These are phyloP conservation scores for Phylloscopus collybita DNA, from an alignment of 2,797 vertebrate species.

Conservation along the genomic window DNA sequence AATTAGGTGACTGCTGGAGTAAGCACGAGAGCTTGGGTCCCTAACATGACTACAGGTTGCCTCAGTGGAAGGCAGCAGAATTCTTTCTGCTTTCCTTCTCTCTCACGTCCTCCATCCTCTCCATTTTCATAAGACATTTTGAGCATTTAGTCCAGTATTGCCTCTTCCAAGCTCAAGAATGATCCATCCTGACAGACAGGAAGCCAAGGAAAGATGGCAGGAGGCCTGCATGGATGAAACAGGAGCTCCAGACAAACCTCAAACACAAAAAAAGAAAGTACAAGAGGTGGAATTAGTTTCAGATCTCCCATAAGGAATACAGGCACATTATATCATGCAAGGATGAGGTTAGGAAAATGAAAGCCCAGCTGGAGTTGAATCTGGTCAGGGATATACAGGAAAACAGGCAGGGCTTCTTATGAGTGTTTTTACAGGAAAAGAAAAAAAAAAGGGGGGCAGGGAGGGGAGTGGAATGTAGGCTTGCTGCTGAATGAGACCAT, in stretches of 20 bases:
- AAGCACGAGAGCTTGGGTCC: background rate
- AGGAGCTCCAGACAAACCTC: background rate
- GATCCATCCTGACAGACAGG: background rate
- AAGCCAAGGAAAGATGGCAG: background rate
- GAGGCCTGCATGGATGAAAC: background rate
- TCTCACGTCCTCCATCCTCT: background rate
- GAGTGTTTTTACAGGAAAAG: background rate
- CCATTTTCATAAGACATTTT: background rate
- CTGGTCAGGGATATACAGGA: background rate
- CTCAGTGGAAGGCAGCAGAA: background rate
- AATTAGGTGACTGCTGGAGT: background rate
- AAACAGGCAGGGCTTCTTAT: background rate
- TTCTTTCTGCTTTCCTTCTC: background rate
- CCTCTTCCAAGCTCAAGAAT: background rate
- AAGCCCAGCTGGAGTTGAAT: background rate
- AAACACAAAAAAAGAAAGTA: background rate
- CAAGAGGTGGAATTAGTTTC: background rate
- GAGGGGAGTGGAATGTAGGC: background rate
- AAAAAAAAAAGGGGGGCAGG: fast-evolving
- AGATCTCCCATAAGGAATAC: background rate
- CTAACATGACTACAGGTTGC: background rate
- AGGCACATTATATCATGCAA: background rate
- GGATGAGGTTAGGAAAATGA: background rate
- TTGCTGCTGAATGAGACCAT: background rate
- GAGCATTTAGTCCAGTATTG: background rate